Base-by-base conservation (phyloP, 2,797 vertebrate species). In the Phoxinus dragarum region DNA sequence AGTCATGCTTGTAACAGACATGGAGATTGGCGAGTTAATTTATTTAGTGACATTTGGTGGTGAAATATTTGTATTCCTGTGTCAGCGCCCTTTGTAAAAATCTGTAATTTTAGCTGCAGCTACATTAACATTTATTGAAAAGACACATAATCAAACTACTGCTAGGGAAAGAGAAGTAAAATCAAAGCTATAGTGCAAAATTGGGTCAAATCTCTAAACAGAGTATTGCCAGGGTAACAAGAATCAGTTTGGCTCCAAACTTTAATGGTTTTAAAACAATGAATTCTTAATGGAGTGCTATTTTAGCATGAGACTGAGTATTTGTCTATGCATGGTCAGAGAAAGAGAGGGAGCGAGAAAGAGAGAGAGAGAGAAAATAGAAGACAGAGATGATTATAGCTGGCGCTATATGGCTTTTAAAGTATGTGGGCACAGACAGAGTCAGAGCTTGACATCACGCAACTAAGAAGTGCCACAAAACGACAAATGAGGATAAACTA, bases 381-480 rank as follows among this genome's bases (percentile, higher is more conserved):
- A 67, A 19, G 81, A 69, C 34, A 0, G 47, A 23, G 61, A 84
- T 84, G 47, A 84, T 77, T 84, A 56, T 72, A 56, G 61, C 47
- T 76, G 44, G 23, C 0, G n/a, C 54, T 49, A 44, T 64, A 49
- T 27, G 31, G 59, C 61, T 74, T 85, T 79, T n/a, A 79, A 84
- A 71, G 72, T 54, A 71, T 74, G 81, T 83, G 69, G 68, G 80
- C 81, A 87, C 44, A 80, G 44, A 87, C 36, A 75, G 27, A 80
- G 40, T 47, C 19, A 67, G 19, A 80, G 42, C 61, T 49, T 80
- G 42, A 76, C 72, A 84, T 73, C 11, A 54, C 2, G 68, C 61
- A 86, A 83, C 75, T 64, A 80, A 86, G 76, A 86, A 69, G 34
- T 11, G 6, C 44, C 38, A 75, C 42, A 23, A 23, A 40, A 86